Base-by-base conservation (phyloP, 2,888 invertebrate genomes). In the Hoplodrina ambigua region DNA sequence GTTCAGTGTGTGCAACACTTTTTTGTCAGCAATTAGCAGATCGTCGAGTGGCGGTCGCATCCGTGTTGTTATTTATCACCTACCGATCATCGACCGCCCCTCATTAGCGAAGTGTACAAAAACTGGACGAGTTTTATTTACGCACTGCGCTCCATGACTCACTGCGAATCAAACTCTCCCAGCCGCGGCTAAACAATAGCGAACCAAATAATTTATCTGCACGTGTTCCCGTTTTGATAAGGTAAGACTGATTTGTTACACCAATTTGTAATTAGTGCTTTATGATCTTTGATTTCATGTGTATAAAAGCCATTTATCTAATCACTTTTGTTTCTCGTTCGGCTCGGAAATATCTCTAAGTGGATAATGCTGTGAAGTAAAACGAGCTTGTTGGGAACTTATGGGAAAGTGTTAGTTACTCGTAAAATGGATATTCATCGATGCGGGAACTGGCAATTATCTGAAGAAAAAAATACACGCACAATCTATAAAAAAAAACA, bases 11-110 rank as follows among this genome's bases (percentile, higher is more conserved):
- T 65, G 61, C 13, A 41, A 41, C 25, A 75, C 55, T 72, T 82
- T 72, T 79, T 83, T 80, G 69, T 70, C 7, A 59, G 79, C 73
- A 85, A 86, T 85, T 84, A 85, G 82, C 77, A 77, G 70, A 74
- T 81, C 79, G 90, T 89, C 91, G 91, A 87, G 89, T 91, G 90
- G 86, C 87, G 85, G 84, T 87, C 91, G 89, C 90, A 91, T 94
- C 89, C 89, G 88, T 76, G 82, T 87, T 84, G 75, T 82, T 90
- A 88, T 90, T 91, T 91, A 93, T 90, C 75, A 84, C 81, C 78
- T 76, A 82, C 86, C 87, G 87, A 86, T 82, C 88, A 88, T 86
- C 86, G 85, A 83, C 87, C 87, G 89, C 88, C 82, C 86, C 92
- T 93, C 91, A 93, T 94, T 91, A 94, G 83, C 80, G 74, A 78